Evolutionary conservation across 2,113 vertebrate genomes (phyloP), one percentile per base, ranked within the genome.

Genomic region (Syrmaticus mikado): DNA sequence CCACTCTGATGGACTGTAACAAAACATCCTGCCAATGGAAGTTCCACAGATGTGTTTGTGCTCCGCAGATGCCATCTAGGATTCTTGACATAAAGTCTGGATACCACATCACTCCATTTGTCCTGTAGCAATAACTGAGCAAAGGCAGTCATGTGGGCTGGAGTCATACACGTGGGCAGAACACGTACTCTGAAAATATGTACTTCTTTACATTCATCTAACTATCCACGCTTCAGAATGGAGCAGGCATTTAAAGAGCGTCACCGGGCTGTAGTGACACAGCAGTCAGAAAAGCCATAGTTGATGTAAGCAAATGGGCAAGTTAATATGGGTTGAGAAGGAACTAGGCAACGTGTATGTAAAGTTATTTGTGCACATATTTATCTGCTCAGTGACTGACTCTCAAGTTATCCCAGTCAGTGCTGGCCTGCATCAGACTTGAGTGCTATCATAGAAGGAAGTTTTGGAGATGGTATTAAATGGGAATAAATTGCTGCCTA

Each of bases 1-100:
- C 96, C 95, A 79, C 62, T 96, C 85, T 93, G 92, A 70, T 93
- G 85, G 94, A 96, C 94, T 93, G 95, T 48, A 93, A 82, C 65
- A 75, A 91, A 53, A 73, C 58, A 68, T 91, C 93, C 66, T 52
- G 64, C 46, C 11, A 53, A 1, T 21, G 93, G 90, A 82, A 95
- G 76, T 97, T 95, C 93, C 95, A 88, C 30, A 86, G 61, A 86
- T 48, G 6, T n/a, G 22, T 11, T 64, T 81, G 55, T 50, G 78
- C 43, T 90, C 80, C 85, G 5, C 60, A 72, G 27, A 6, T 81
- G 50, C 1, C 11, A 72, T 75, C 81, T 72, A 57, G 76, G 57
- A 78, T 80, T 57, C 76, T 65, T 78, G 68, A 20, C 22, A 10
- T 2, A 19, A 73, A 80, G 8, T 12, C 48, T 64, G 52, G 41